Base-by-base conservation (phyloP, 1,140 invertebrate genomes). In the Heliconius melpomene region DNA sequence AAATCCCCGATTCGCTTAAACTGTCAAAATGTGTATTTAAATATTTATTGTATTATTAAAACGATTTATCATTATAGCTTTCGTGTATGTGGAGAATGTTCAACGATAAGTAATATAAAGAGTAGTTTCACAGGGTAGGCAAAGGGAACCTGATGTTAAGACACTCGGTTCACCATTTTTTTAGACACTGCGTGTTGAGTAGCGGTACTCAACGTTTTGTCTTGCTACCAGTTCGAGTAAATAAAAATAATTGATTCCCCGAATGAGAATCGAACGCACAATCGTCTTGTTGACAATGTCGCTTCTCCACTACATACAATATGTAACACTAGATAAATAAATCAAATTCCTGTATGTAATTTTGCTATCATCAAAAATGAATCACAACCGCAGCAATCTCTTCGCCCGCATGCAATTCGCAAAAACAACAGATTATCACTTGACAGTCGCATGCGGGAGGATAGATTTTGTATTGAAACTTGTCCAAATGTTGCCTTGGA, bases 1-100 rank as follows among this genome's bases (percentile, higher is more conserved):
- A 78, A 78, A 78, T 40, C 18, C 29, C 11, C 76, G 60, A 75
- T 72, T 72, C 77, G 71, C 72, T 66, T 66, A 29, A 29, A 29
- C 26, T 66, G 57, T 60, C 26, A 66, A 26, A 66, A 66, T 11
- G 3, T 60, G 23, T 60, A 60, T 60, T 60, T 23, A 26, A 60
- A 60, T 60, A n/a, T 60, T 60, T 60, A 60, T 66, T 66, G 60
- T 66, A 66, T 66, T 29, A 66, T 66, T 66, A 66, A 26, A 66
- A 66, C 60, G 23, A 29, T 66, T 66, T 66, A 66, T 29, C 9
- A 66, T 66, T 66, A 66, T 66, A 66, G 23, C 13, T 16, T 66
- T 23, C n/a, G 57, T 26, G 9, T 60, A n/a, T 60, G n/a, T 23
- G 40, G 54, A 23, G n/a, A 60, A 60, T 57, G 54, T 57, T 57